Conservation (phyloP, 30 jellyfish, hydroid and myxozoan genomes). For the Hydractinia echinata region DNA sequence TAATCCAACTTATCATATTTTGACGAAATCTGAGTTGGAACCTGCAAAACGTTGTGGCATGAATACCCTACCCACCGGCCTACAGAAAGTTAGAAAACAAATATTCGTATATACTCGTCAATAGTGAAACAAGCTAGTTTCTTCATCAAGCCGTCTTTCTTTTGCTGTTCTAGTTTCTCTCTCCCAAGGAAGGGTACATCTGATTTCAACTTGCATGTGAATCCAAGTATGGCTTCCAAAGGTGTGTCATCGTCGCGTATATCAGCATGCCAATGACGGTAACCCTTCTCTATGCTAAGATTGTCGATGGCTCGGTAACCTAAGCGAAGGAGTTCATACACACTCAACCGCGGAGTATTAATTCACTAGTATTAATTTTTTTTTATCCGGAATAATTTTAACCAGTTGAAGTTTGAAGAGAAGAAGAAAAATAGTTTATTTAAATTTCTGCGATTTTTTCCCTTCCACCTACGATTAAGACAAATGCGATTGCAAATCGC, state of each 20-base stretch:
- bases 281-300: conserved; percentile 93
- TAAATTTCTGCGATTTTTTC: too few relatives aligned
- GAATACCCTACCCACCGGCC: too few relatives aligned
- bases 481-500: too few relatives aligned
- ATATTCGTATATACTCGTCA: conserved; percentile 75
- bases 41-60: too few relatives aligned
- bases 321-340: background rate
- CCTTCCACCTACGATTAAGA: too few relatives aligned
- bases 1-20: too few relatives aligned
- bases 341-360: too few relatives aligned
- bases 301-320: conserved; percentile 97
- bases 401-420: too few relatives aligned
- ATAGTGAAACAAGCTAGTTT: conserved; percentile 95
- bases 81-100: background rate
- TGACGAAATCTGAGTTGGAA: too few relatives aligned
- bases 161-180: conserved; percentile 75
- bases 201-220: conserved; percentile 84
- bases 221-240: conserved; percentile 86
- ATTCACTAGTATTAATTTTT: too few relatives aligned
- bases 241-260: conserved; percentile 95
- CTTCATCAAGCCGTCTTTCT: conserved; percentile 70
- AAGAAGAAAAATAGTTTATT: too few relatives aligned
- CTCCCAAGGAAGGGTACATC: conserved; percentile 94
- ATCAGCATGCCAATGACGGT: conserved; percentile 99
- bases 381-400: too few relatives aligned